A percentile compares a stretch with the other conserved stretches of the same genome.
These are phyloP conservation scores for Coracopsis vasa DNA, from an alignment of 2,113 vertebrate genomes.

Conservation along the genomic window DNA sequence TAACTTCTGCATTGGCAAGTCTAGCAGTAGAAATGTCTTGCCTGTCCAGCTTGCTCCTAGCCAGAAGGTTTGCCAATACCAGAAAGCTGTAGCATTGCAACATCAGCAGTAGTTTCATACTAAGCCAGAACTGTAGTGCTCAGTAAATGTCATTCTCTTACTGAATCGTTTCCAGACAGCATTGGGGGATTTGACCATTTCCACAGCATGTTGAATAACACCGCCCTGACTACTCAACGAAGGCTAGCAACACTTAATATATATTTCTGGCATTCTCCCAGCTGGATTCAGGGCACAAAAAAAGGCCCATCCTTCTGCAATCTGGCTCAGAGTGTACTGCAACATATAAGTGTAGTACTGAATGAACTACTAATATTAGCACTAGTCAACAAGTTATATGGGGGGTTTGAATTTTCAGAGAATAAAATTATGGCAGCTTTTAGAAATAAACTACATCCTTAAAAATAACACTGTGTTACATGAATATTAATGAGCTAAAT, in stretches of 20 bases:
- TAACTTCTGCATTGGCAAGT: neutral
- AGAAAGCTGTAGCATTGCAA: conserved; percentile 11
- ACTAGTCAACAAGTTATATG: neutral
- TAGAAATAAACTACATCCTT: neutral
- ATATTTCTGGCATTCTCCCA: conserved; percentile 24
- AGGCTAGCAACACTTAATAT: conserved; percentile 29
- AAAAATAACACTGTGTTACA: neutral
- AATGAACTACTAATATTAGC: neutral
- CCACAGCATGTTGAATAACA: conserved; percentile 28
- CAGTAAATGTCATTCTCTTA: conserved; percentile 11
- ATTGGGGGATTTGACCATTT: conserved; percentile 37
- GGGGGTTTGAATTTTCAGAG: neutral
- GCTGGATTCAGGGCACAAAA: neutral
- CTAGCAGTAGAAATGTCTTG: neutral
- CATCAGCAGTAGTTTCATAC: neutral
- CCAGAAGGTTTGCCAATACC: neutral
- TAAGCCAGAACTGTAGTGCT: neutral
- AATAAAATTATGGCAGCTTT: neutral
- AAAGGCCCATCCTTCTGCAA: neutral
- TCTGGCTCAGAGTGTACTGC: neutral
- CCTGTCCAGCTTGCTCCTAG: neutral
- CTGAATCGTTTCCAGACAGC: conserved; percentile 4
- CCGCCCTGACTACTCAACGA: neutral
- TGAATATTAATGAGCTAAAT: neutral
- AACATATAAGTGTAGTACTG: neutral